Conservation (phyloP, 2,888 invertebrate genomes). For the Caenorhabditis japonica region DNA sequence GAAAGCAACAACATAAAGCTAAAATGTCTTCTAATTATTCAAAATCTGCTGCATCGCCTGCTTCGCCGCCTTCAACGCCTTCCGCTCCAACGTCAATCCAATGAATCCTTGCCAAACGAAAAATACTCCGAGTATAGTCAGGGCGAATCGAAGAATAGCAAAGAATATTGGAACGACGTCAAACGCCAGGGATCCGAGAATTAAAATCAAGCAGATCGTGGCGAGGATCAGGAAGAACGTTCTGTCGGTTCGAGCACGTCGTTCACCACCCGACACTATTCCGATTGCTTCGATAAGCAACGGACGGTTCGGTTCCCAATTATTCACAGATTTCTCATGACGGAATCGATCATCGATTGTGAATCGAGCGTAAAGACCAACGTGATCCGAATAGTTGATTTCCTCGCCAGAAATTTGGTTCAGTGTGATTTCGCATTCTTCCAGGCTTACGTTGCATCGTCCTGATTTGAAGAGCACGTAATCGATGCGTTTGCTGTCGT, state of each 20-base stretch:
- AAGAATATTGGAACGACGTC: slow-evolving; percentile 54
- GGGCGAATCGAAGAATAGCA: slow-evolving; percentile 64
- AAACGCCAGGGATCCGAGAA: slow-evolving; percentile 53
- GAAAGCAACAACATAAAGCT: no score
- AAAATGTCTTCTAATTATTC: slow-evolving; percentile 56
- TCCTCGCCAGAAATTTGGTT: slow-evolving; percentile 60
- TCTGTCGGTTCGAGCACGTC: slow-evolving; percentile 69
- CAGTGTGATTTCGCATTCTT: slow-evolving; percentile 61
- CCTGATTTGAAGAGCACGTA: slow-evolving; percentile 85
- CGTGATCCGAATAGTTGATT: slow-evolving; percentile 75
- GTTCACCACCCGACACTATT: slow-evolving; percentile 72
- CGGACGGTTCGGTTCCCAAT: slow-evolving; percentile 63
- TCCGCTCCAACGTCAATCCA: slow-evolving; percentile 74
- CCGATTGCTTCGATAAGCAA: slow-evolving; percentile 64
- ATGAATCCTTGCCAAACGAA: slow-evolving; percentile 75
- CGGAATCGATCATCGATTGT: slow-evolving; percentile 54
- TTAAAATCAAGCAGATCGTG: slow-evolving; percentile 39
- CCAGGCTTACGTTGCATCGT: slow-evolving; percentile 58
- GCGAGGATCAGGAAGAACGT: slow-evolving; percentile 50
- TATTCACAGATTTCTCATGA: slow-evolving; percentile 48
- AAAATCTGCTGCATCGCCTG: slow-evolving; percentile 66
- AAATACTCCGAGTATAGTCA: slow-evolving; percentile 73
- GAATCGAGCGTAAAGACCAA: slow-evolving; percentile 71
- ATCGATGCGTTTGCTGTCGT: slow-evolving; percentile 89
- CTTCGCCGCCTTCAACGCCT: slow-evolving; percentile 76